A percentile compares a stretch with the other conserved stretches of the same genome.
These are phyloP conservation scores for Schizotus pectinicornis DNA, from an alignment of 2,888 invertebrate genomes.

Conservation along the genomic window DNA sequence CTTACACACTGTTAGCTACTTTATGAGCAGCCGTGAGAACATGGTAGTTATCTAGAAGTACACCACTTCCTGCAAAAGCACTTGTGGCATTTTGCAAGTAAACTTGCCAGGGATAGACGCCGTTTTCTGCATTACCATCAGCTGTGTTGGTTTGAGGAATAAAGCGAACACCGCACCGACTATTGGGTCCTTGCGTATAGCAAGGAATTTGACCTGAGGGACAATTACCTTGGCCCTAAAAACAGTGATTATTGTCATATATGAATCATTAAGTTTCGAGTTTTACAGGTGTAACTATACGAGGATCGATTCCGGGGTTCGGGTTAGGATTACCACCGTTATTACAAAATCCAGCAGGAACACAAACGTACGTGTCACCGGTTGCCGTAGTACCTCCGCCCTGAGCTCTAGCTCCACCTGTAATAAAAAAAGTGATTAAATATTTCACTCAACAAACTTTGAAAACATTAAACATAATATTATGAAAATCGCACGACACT, in stretches of 20 bases:
- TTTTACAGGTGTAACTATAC: constrained; percentile 46
- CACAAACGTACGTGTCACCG: constrained; percentile 42
- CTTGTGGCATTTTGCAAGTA: constrained; percentile 47
- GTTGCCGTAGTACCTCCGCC: constrained; percentile 29
- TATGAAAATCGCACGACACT: too few species aligned
- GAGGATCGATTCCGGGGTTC: constrained; percentile 46
- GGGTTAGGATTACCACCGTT: constrained; percentile 26
- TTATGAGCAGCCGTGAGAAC: constrained; percentile 79
- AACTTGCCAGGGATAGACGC: constrained; percentile 79
- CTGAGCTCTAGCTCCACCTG: too few species aligned
- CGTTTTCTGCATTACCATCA: constrained; percentile 67
- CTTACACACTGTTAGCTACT: constrained; percentile 53
- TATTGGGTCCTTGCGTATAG: constrained; percentile 37
- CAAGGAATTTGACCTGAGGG: constrained; percentile 47
- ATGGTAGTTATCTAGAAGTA: constrained; percentile 70
- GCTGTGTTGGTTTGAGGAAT: constrained; percentile 53
- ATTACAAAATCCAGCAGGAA: constrained; percentile 46
- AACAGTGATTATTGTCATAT: neutral
- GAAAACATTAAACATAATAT: too few species aligned
- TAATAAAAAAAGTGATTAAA: too few species aligned
- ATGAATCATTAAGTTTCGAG: neutral
- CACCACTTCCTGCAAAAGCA: constrained; percentile 73
- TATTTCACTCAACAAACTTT: too few species aligned
- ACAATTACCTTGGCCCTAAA: constrained; percentile 37
- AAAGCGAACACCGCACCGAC: constrained; percentile 59